Conservation (phyloP, 2,113 vertebrate species). For the Engraulis encrasicolus region DNA sequence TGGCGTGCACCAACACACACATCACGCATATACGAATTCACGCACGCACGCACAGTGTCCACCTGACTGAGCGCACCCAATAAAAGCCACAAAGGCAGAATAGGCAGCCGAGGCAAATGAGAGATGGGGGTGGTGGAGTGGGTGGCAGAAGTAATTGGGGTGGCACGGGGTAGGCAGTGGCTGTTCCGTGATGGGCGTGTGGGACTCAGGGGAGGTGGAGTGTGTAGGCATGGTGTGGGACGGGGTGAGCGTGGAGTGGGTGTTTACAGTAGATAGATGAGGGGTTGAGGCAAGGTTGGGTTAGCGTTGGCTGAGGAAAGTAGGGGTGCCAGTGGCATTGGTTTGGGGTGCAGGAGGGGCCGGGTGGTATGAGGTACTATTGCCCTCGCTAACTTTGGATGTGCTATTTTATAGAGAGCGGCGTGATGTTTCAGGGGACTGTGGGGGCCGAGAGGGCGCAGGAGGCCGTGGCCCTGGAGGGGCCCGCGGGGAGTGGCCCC, state of each 20-base stretch:
- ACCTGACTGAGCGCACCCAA: slow-evolving; percentile 64
- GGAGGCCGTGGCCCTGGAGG: slow-evolving; percentile 55
- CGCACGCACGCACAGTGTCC: slow-evolving; percentile 46
- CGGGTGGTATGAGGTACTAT: background rate
- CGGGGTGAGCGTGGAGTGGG: background rate
- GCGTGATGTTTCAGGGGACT: slow-evolving; percentile 54
- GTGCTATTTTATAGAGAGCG: slow-evolving; percentile 63
- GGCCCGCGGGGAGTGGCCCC: slow-evolving; percentile 64
- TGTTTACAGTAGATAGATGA: too few relatives aligned
- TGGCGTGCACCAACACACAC: background rate
- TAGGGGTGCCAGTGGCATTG: too few relatives aligned
- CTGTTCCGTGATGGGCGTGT: background rate
- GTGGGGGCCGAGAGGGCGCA: slow-evolving; percentile 25
- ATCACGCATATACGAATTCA: background rate
- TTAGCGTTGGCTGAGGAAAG: too few relatives aligned
- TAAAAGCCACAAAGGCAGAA: slow-evolving; percentile 62
- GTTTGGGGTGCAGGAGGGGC: background rate
- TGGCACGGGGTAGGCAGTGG: slow-evolving; percentile 10
- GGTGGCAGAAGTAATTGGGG: background rate
- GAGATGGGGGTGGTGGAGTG: slow-evolving; percentile 32
- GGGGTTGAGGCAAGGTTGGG: too few relatives aligned
- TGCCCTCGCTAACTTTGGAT: slow-evolving; percentile 55
- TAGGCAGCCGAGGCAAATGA: slow-evolving; percentile 62
- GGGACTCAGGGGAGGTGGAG: too few relatives aligned
- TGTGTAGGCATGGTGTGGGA: too few relatives aligned